These are phyloP conservation scores for Porphyrio hochstetteri DNA, from an alignment of 2,113 vertebrate species.

Conservation along the genomic window DNA sequence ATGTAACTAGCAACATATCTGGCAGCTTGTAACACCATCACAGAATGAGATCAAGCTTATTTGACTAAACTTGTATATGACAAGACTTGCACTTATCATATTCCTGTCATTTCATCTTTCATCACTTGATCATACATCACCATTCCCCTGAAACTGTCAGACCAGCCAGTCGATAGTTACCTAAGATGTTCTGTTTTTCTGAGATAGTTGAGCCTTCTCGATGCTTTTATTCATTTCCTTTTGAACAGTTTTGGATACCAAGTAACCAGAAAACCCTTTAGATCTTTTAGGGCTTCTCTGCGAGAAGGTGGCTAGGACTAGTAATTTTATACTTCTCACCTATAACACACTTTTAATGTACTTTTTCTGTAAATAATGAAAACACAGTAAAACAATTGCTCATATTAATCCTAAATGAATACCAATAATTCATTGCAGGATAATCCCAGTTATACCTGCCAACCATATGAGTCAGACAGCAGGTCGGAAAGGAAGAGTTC, in stretches of 20 bases:
- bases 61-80: constrained; percentile 26
- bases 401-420: not conserved
- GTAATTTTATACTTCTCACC: not conserved
- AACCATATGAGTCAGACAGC: constrained; percentile 62
- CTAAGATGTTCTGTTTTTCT: not conserved
- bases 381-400: not conserved
- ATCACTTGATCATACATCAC: not conserved
- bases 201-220: not conserved
- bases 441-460: constrained; percentile 69
- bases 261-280: not conserved
- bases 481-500: constrained; percentile 69
- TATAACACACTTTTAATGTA: not conserved
- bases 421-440: constrained; percentile 54
- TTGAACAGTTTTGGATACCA: not conserved
- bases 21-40: not conserved
- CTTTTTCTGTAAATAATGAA: not conserved
- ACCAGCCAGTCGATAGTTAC: not conserved
- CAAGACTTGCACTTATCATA: constrained; percentile 7
- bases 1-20: not conserved
- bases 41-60: constrained; percentile 30
- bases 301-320: not conserved
- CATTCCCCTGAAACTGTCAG: not conserved
- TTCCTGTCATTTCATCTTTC: constrained; percentile 35
- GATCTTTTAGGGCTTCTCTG: not conserved
- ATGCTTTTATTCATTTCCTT: not conserved